Evolutionary conservation across 92 coral and sea anemone species (phyloP).

Genomic region (Phenganax marumi): DNA sequence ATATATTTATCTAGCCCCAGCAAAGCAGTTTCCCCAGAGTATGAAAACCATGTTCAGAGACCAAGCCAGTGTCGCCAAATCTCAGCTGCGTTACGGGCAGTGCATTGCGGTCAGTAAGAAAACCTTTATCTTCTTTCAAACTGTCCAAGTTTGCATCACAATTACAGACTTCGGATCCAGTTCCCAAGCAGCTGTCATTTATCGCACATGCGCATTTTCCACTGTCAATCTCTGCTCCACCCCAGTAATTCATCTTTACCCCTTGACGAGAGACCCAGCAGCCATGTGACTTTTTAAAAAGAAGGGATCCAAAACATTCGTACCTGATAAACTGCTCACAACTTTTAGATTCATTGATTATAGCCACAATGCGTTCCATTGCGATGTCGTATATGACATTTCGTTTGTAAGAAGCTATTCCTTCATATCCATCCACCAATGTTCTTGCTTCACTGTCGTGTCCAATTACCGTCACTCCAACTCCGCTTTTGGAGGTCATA

Average conservation of each 20-base stretch:
- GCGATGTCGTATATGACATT: slow-evolving; percentile 2
- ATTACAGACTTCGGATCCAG: slow-evolving; percentile 27
- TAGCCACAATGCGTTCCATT: neutral
- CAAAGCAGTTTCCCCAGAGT: slow-evolving; percentile 17
- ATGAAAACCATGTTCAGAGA: neutral
- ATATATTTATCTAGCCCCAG: neutral
- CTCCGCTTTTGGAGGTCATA: slow-evolving; percentile 37
- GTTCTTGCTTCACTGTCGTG: slow-evolving; percentile 49
- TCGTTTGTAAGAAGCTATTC: slow-evolving; percentile 4
- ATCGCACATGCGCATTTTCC: slow-evolving; percentile 65
- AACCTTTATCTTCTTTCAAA: slow-evolving; percentile 71
- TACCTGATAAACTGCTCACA: slow-evolving; percentile 53
- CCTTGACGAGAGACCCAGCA: slow-evolving; percentile 68
- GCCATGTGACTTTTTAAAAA: neutral
- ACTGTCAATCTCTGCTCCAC: slow-evolving; percentile 57
- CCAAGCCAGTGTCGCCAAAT: neutral
- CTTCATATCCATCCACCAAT: slow-evolving; percentile 31
- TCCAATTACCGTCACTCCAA: slow-evolving; percentile 45
- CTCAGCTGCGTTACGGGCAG: slow-evolving; percentile 59
- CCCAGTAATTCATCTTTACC: slow-evolving; percentile 57
- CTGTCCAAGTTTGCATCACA: slow-evolving; percentile 53
- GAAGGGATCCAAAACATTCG: slow-evolving; percentile 10
- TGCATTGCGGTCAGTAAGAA: slow-evolving; percentile 58
- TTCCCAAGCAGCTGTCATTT: slow-evolving; percentile 30
- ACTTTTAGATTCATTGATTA: slow-evolving; percentile 14